Base-by-base conservation (phyloP, 1,140 invertebrate genomes). In the Choristoneura fumiferana region DNA sequence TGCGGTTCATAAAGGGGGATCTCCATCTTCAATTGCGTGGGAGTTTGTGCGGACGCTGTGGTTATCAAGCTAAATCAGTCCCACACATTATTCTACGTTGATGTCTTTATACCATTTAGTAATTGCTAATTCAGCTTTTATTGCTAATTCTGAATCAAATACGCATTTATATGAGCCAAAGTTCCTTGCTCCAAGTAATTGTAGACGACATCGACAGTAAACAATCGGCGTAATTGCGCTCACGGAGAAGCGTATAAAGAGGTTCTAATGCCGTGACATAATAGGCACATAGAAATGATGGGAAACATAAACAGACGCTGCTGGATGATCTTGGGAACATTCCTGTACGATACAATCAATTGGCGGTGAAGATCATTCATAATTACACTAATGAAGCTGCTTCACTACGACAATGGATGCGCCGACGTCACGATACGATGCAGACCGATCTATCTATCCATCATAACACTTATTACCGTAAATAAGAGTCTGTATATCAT, bases 241-340 rank as follows among this genome's bases (percentile, higher is more conserved):
- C n/a, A 43, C 43, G 54, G 58, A 63, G 55, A 49, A 54, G 62
- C 18, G 22, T 60, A 40, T 62, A 55, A 57, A 49, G 43, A 49
- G 22, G 17, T 5, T 49, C 18, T 62, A 62, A 62, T 67, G 29
- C 62, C 60, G 54, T 35, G 55, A 58, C 55, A 18, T 73, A 73
- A 73, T 73, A 66, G 58, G 58, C 61, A 61, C 62, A 49, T 39
- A 58, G 58, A 61, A 54, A 58, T 57, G 45, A 69, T 70, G 67
- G 65, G 69, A 73, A 69, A 60, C 54, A 62, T 65, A 61, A 56
- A 37, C 14, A 35, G 60, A 35, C 60, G 14, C 39, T 17, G 56
- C 56, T 55, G 53, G 53, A 63, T 63, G 62, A 61, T 61, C 70
- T 67, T 73, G 70, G 62, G 70, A 73, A 69, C 58, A 65, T 69